These are phyloP conservation scores for Achroia grisella DNA, from an alignment of 1,140 invertebrate genomes.

Conservation along the genomic window DNA sequence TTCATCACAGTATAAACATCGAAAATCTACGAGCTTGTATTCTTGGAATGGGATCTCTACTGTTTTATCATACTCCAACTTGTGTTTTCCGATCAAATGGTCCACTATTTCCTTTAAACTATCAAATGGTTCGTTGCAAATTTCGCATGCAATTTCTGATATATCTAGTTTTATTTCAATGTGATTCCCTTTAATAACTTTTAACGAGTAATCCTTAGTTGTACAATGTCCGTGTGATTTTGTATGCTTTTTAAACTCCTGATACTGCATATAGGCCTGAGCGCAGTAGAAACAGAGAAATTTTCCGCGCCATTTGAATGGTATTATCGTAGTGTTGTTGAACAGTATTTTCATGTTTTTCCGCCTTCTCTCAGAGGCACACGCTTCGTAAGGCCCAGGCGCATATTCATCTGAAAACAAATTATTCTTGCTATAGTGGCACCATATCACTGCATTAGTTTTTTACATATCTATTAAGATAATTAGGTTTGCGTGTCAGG, in stretches of 20 bases:
- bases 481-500: conserved; percentile 5
- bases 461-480: background rate
- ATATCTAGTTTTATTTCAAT: conserved; percentile 52
- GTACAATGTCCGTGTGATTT: conserved; percentile 39
- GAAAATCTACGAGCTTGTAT: conserved; percentile 37
- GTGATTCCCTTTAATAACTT: conserved; percentile 39
- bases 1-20: conserved; percentile 39
- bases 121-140: conserved; percentile 41
- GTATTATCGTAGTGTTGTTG: conserved; percentile 54
- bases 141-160: conserved; percentile 42
- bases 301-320: conserved; percentile 58
- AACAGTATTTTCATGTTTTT: conserved; percentile 58
- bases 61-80: conserved; percentile 41
- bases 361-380: conserved; percentile 38
- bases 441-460: conserved; percentile 2
- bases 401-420: conserved; percentile 57
- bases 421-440: conserved; percentile 37
- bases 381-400: conserved; percentile 33
- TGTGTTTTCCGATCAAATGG: conserved; percentile 48
- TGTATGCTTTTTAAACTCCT: conserved; percentile 46
- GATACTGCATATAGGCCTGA: conserved; percentile 34
- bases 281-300: conserved; percentile 57
- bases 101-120: conserved; percentile 37
- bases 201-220: conserved; percentile 37
- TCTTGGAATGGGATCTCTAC: conserved; percentile 35